Evolutionary conservation across 2,113 vertebrate species (phyloP), one percentile per base, ranked within the genome.

Genomic region (Dromiciops gliroides): DNA sequence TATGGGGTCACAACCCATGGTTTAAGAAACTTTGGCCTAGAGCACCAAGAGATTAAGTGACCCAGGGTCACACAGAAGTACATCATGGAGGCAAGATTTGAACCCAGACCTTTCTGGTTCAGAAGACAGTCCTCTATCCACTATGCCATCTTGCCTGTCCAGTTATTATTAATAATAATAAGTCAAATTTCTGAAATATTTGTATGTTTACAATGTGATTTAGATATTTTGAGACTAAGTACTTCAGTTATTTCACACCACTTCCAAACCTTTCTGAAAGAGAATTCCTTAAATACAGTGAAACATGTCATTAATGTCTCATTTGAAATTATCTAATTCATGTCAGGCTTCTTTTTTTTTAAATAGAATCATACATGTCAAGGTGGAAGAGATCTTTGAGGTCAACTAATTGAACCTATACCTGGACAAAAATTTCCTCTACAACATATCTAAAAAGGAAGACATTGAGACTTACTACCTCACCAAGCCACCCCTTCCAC

Each of bases 271-370:
- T 94, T 96, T 93, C 56, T 95, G 50, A 95, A 95, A 91, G 89
- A 93, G 94, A 96, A 92, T 26, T 90, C 48, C 51, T 14, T 48
- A 93, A 92, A 50, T 51, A 92, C 22, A 7, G 95, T 31, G 93
- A 95, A 95, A 89, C 90, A 97, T 44, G 95, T n/a, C n/a, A 96
- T 51, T n/a, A 89, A 48, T 89, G 95, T 94, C 75, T 93, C 89
- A 51, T 89, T 96, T 94, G 92, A 92, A 95, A 95, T 4, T 90
- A 88, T 89, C 1, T 11, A 24, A 93, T 83, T 5, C 44, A 90
- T 94, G 50, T 56, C 91, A 93, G 44, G 50, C 8, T 51, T 90
- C 25, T 6, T 67, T 37, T 37, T 67, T 75, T 44, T 44, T 19
- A 22, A 83, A 8, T 44, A 83, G 67, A 44, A 83, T 83, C 19